Base-by-base conservation (phyloP, 2,888 invertebrate species). In the Dexiosoma caninum region DNA sequence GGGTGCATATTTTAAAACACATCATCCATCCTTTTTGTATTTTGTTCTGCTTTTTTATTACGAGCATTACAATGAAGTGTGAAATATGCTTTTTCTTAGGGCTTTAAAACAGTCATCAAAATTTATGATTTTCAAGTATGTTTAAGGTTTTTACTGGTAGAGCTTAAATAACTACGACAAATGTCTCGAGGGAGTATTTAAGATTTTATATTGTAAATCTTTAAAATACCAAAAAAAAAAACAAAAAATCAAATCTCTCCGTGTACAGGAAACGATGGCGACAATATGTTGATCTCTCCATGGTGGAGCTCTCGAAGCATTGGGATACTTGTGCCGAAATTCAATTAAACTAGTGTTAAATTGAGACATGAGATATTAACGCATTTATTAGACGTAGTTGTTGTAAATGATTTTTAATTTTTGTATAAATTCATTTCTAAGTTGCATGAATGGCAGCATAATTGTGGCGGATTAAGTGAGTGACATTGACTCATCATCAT, bases 391-490 rank as follows among this genome's bases (percentile, higher is more conserved):
- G n/a, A n/a, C n/a, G n/a, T n/a, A n/a, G n/a, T n/a, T n/a, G n/a
- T n/a, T n/a, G n/a, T n/a, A n/a, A n/a, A n/a, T n/a, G n/a, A n/a
- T n/a, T n/a, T n/a, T n/a, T n/a, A 59, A 35, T 21, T 74, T 64
- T 49, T 81, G 55, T 83, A 85, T 85, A 59, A 86, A 86, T 79
- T 87, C 87, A 83, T 86, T 87, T 81, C 87, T 87, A 46, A 87
- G 85, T 72, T 87, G 86, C 12, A 86, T 86, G 35, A 86, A 85
- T 6, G 86, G 62, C 51, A 81, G 75, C 59, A 46, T 59, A 62
- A 66, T 37, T 32, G 30, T 40, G 30, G 30, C 19, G 40, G 27
- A 71, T 71, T 71, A 40, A 49, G 71, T 57, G 70, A 49, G 71
- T 57, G 70, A 71, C 69, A 70, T 62, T 72, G 71, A 46, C 40